Evolutionary conservation across 1,140 invertebrate genomes (phyloP), one percentile per base, ranked within the genome.

Genomic region (Grapholita molesta): DNA sequence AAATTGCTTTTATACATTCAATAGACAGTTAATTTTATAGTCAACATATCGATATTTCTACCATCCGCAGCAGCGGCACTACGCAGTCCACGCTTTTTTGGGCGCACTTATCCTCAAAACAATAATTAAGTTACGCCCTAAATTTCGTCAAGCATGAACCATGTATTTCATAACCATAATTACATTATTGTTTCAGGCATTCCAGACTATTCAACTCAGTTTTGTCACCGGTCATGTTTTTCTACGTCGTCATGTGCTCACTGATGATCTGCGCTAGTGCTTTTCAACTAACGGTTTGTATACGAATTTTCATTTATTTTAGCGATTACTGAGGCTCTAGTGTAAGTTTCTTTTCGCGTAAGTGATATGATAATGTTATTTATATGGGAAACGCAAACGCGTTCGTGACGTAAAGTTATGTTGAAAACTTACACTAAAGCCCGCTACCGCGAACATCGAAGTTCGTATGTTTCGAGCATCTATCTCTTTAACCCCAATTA

Each of bases 161-260:
- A 8, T n/a, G n/a, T n/a, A n/a, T n/a, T n/a, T n/a, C n/a, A n/a
- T n/a, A n/a, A n/a, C n/a, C n/a, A n/a, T n/a, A n/a, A n/a, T 28
- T 21, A 24, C 11, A 57, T 70, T 65, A 70, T 70, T 80, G 71
- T 85, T 90, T 67, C 82, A 90, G 88, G 66, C 76, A 90, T 71
- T 80, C 80, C n/a, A 84, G 76, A 71, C 66, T 87, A 30, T 88
- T 89, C 66, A 83, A 89, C 61, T 88, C 86, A 0, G 70, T 90
- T 53, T 70, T 89, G 2, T 90, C 88, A 6, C 88, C 88, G 1
- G 83, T 90, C 7, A 87, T 90, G 83, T 89, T 89, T 66, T 68
- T 87, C 21, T 90, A 90, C 61, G 77, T 90, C 8, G 76, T 89
- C 2, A 84, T 87, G 72, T 88, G 86, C 64, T 84, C 88, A 0